These are phyloP conservation scores for Lissocephala sabroskyi DNA, from an alignment of 2,888 invertebrate species.

Conservation along the genomic window DNA sequence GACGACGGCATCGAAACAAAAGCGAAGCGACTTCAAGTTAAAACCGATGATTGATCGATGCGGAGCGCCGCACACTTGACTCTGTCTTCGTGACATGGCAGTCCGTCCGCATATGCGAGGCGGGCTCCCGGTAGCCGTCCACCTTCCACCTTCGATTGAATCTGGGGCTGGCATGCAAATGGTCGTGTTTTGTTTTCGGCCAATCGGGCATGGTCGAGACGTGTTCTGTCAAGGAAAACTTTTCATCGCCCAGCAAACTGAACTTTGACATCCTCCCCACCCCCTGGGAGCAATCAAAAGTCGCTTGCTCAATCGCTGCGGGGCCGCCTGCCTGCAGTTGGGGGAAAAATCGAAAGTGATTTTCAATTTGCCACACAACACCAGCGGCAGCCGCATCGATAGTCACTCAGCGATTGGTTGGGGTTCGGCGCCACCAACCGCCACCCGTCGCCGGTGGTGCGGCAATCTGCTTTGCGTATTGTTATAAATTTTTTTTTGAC, in stretches of 20 bases:
- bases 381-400: conserved; percentile 6
- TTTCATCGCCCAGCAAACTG: conserved; percentile 2
- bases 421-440: too few species aligned
- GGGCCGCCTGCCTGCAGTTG: conserved; percentile 1
- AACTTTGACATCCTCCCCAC: neutral
- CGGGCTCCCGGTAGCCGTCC: neutral
- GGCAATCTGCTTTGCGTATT: conserved; percentile 18
- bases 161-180: too few species aligned
- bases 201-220: conserved; percentile 50
- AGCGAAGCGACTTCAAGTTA: conserved; percentile 13
- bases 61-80: conserved; percentile 17
- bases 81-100: conserved; percentile 37
- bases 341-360: conserved; percentile 34
- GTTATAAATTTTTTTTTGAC: conserved; percentile 42
- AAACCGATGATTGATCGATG: conserved; percentile 27
- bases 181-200: too few species aligned
- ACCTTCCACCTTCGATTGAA: too few species aligned
- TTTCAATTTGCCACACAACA: conserved; percentile 11
- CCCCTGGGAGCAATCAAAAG: neutral
- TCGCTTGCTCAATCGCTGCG: conserved; percentile 31
- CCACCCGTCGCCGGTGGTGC: neutral
- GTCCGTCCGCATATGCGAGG: neutral
- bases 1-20: too few species aligned
- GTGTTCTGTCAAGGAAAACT: conserved; percentile 47
- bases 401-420: neutral